Conservation (phyloP, 1,140 invertebrate genomes). For the Camponotus pennsylvanicus region DNA sequence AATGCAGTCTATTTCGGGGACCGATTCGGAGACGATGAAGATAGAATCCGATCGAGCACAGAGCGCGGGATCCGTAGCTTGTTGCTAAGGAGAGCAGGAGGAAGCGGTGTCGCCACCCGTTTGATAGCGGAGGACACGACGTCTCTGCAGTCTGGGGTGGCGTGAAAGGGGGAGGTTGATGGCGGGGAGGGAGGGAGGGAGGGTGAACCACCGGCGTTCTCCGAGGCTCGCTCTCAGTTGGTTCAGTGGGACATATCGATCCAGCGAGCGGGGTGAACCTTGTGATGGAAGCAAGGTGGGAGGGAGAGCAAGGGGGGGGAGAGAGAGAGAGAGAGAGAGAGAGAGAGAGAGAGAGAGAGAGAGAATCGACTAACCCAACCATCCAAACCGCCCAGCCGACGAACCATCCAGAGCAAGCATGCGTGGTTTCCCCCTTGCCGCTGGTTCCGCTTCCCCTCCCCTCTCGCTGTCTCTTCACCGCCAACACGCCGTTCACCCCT, state of each 20-base stretch:
- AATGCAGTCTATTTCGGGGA: conserved; percentile 46
- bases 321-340: background rate
- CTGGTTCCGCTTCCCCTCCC: conserved; percentile 21
- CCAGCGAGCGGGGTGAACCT: conserved; percentile 51
- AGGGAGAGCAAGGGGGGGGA: background rate
- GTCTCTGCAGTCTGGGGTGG: conserved; percentile 38
- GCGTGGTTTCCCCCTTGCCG: conserved; percentile 43
- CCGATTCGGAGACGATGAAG: conserved; percentile 32
- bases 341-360: too few relatives aligned
- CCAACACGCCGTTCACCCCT: conserved; percentile 43
- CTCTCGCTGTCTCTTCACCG: conserved; percentile 40
- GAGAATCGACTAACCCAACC: conserved; percentile 60
- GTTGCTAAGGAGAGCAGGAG: conserved; percentile 61
- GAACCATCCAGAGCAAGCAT: conserved; percentile 70
- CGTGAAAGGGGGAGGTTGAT: conserved; percentile 53
- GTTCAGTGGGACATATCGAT: conserved; percentile 77
- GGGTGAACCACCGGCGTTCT: conserved; percentile 18
- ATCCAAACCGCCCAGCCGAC: conserved; percentile 64
- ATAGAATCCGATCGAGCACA: conserved; percentile 41
- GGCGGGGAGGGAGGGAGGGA: conserved; percentile 5
- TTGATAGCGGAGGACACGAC: conserved; percentile 44
- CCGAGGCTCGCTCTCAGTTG: conserved; percentile 69
- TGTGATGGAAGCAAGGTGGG: conserved; percentile 2
- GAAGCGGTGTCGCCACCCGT: conserved; percentile 55
- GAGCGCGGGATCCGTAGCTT: conserved; percentile 40